A percentile compares a stretch with the other conserved stretches of the same genome.
These are phyloP conservation scores for Centropyge bicolor DNA, from an alignment of 2,797 vertebrate genomes.

Conservation along the genomic window DNA sequence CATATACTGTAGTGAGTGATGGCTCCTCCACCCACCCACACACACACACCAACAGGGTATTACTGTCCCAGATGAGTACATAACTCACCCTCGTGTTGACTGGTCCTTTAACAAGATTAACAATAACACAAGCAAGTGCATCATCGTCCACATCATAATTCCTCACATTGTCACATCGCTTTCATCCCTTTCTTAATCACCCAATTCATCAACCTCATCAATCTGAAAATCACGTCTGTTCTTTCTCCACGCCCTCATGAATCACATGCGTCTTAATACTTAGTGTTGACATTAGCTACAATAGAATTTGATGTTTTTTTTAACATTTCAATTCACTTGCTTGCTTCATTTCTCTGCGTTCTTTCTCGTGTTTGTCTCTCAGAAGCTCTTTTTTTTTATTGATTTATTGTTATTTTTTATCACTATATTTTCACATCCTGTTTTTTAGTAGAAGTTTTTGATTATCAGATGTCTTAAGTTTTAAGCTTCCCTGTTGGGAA, in stretches of 20 bases:
- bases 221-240: conserved; percentile 19
- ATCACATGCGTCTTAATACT: conserved; percentile 14
- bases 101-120: conserved; percentile 7
- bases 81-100: not conserved
- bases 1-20: not conserved
- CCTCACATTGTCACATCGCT: conserved; percentile 16
- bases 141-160: conserved; percentile 14
- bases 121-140: conserved; percentile 1
- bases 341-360: conserved; percentile 34
- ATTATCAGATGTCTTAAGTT: too few relatives aligned
- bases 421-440: too few relatives aligned
- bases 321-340: conserved; percentile 43
- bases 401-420: too few relatives aligned
- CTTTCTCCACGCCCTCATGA: not conserved
- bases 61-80: not conserved
- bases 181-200: conserved; percentile 36
- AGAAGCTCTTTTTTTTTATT: too few relatives aligned
- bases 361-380: too few relatives aligned
- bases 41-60: not conserved
- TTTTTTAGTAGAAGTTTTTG: too few relatives aligned
- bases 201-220: conserved; percentile 40
- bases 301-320: conserved; percentile 34
- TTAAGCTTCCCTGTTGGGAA: too few relatives aligned
- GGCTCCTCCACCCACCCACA: not conserved
- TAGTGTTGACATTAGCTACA: conserved; percentile 27